Base-by-base conservation (phyloP, 2,888 invertebrate genomes). In the Miltochrista miniata region DNA sequence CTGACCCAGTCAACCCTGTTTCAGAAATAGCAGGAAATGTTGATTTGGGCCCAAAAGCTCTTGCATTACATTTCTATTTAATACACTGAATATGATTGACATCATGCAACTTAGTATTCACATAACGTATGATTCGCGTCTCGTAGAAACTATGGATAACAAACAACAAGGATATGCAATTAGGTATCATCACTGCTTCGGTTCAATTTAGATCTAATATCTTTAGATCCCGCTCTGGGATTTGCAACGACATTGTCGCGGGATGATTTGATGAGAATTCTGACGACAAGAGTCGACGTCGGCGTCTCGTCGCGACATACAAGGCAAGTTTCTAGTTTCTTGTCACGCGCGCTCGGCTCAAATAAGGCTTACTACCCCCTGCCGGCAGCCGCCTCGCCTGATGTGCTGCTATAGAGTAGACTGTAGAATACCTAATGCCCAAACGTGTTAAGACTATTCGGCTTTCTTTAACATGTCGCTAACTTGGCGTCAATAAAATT, bases 231-330 rank as follows among this genome's bases (percentile, higher is more conserved):
- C 86, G 78, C 76, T 79, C 74, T 79, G 87, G 88, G 90, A 88
- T 89, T 87, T 88, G 85, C 85, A 76, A 77, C 83, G 76, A 86
- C 88, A 87, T 84, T 89, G 87, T 87, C 84, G 85, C 80, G 81
- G 79, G 80, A 85, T 87, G 86, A 86, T 89, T 88, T 89, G 90
- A 90, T 88, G 90, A 87, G 89, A 89, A 87, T 86, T 85, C 83
- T 79, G 83, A 79, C 74, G 81, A 74, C 79, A 81, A 84, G 83
- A 84, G 82, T 75, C 80, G 79, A 75, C 81, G 74, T 78, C 80
- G 80, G 75, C n/a, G n/a, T n/a, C n/a, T n/a, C n/a, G n/a, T n/a
- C 80, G 75, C 83, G 81, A 81, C 81, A 85, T 79, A 87, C 85
- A 82, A 83, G 84, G 71, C 73, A 71, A 76, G 84, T 79, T 89